Evolutionary conservation across 2,888 invertebrate species (phyloP).

Genomic region (Blastobasis adustella): DNA sequence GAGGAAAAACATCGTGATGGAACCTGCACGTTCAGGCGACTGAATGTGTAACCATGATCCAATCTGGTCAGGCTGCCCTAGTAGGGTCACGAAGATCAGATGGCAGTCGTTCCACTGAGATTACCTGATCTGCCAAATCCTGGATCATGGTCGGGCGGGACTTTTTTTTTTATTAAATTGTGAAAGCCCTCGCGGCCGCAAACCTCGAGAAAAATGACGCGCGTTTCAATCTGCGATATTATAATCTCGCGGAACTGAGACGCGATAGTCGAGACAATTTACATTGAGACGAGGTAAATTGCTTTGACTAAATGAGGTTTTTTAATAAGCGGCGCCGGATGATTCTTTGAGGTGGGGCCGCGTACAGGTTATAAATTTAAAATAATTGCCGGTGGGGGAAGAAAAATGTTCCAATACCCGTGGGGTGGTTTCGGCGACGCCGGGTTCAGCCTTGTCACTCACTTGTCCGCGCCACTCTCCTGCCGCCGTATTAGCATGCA

Average conservation of each 20-base stretch:
- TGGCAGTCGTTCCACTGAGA: no score
- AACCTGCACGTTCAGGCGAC: no score
- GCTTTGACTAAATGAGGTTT: constrained; percentile 24
- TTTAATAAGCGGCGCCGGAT: constrained; percentile 33
- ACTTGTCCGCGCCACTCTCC: constrained; percentile 44
- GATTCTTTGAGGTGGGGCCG: constrained; percentile 32
- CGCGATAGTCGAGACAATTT: neutral
- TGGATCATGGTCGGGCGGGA: no score
- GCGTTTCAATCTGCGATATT: neutral
- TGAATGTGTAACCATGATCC: no score
- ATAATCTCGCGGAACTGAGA: neutral
- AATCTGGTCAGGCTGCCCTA: no score
- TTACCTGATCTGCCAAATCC: no score
- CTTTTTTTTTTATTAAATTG: no score
- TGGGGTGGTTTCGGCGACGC: constrained; percentile 39
- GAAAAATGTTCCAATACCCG: constrained; percentile 54
- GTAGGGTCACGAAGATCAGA: no score
- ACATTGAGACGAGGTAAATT: constrained; percentile 17
- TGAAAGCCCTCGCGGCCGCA: no score
- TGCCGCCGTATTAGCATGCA: constrained; percentile 51
- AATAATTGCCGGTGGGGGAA: constrained; percentile 44
- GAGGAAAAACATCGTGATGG: no score
- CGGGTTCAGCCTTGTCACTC: constrained; percentile 54
- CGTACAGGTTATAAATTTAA: constrained; percentile 44
- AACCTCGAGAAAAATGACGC: no score